Evolutionary conservation across 1,140 invertebrate genomes (phyloP), one percentile per base, ranked within the genome.

Genomic region (Neomicropteryx cornuta): DNA sequence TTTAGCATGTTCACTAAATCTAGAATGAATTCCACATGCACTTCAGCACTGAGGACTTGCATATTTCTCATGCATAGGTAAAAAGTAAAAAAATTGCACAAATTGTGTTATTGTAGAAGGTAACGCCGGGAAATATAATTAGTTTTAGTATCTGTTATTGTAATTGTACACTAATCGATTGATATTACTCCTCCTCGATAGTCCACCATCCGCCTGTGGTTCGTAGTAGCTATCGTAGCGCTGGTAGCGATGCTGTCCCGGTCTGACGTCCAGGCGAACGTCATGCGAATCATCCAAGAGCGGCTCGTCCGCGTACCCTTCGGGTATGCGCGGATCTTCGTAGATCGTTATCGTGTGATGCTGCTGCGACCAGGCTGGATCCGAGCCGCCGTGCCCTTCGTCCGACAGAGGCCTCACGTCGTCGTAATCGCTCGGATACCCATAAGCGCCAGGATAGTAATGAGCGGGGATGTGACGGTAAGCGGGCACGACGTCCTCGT

Each of bases 251-350:
- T 62, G 66, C 33, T 62, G 36, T 3, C 46, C 40, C 0, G 46
- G 46, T 5, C 46, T 57, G 32, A 55, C 60, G 31, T 66, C 62
- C 18, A 67, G 41, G 36, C 64, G 54, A 8, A 66, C 45, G 28
- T 57, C 58, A 37, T 62, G 62, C 1, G 56, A 58, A 51, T 68
- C 65, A 42, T 62, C 58, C 22, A 53, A 46, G 36, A 58, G 52
- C 40, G 62, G 36, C 17, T 62, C 53, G 11, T 56, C 58, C 20
- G 49, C 52, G 36, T 61, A 53, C 18, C 52, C 52, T 1, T 58
- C 60, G 19, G 58, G 54, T 39, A 71, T 68, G 42, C 71, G 56
- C 5, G 72, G 72, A 51, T 75, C 72, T 53, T 75, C 72, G 42
- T 72, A 72, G 39, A 72, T 71, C 0, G 68, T 72, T 27, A 72